Conservation (phyloP, 92 coral and sea anemone genomes). For the Parazoanthus darwini region DNA sequence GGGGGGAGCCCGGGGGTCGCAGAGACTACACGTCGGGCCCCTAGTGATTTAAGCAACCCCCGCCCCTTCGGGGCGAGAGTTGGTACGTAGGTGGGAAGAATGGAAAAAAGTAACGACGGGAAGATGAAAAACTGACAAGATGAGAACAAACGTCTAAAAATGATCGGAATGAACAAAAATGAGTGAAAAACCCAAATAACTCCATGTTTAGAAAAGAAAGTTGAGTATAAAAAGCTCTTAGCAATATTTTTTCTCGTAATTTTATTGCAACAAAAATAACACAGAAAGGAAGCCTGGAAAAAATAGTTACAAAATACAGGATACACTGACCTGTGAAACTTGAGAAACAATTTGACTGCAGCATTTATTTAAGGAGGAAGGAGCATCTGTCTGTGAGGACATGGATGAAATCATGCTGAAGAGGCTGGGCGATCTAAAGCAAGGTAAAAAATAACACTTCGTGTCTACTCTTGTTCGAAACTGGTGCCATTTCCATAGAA, state of each 20-base stretch:
- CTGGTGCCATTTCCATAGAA: too few species aligned
- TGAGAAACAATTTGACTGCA: background rate
- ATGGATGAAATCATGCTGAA: conserved; percentile 20
- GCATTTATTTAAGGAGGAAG: background rate
- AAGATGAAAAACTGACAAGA: background rate
- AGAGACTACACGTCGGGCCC: conserved; percentile 51
- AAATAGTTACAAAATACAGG: too few species aligned
- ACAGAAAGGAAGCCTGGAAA: too few species aligned
- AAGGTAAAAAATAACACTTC: background rate
- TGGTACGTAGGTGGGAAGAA: background rate
- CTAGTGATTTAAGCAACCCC: too few species aligned
- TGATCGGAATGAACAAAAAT: background rate
- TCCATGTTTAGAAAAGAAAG: background rate
- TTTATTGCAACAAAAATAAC: background rate
- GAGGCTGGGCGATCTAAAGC: conserved; percentile 11
- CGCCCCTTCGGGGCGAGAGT: background rate
- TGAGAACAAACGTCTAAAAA: background rate
- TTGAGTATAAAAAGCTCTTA: background rate
- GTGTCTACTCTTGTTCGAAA: too few species aligned
- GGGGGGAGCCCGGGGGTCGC: conserved; percentile 27
- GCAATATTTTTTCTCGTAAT: background rate
- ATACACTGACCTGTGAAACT: conserved; percentile 10
- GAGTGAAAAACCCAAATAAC: background rate
- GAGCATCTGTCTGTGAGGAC: background rate
- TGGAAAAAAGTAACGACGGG: background rate